A percentile compares a stretch with the other conserved stretches of the same genome.
These are phyloP conservation scores for Nomada flava DNA, from an alignment of 2,888 invertebrate species.

Conservation along the genomic window DNA sequence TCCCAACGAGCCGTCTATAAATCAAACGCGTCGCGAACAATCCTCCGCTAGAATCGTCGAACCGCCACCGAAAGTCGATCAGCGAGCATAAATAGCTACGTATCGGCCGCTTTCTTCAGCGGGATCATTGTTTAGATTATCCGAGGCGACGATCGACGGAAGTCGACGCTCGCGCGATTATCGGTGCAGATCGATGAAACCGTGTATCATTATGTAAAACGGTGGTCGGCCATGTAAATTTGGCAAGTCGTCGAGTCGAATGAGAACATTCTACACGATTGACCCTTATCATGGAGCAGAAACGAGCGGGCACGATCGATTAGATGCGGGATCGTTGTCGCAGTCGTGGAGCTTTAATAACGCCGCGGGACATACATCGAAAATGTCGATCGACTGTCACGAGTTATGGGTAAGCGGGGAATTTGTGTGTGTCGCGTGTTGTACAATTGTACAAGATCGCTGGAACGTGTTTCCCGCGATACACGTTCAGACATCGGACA, in stretches of 20 bases:
- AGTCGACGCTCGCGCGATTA: not conserved
- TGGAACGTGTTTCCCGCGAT: not conserved
- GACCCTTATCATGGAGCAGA: slow-evolving; percentile 20
- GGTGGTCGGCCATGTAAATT: slow-evolving; percentile 40
- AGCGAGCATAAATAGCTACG: not conserved
- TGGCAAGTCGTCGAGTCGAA: slow-evolving; percentile 8
- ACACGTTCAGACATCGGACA: not conserved
- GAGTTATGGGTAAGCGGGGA: slow-evolving; percentile 30
- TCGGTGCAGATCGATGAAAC: slow-evolving; percentile 21
- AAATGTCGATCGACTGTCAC: slow-evolving; percentile 41
- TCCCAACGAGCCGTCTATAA: too few relatives aligned
- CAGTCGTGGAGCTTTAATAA: slow-evolving; percentile 12
- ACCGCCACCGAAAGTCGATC: not conserved
- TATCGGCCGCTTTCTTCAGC: not conserved
- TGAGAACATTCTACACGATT: slow-evolving; percentile 27
- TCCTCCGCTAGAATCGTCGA: not conserved
- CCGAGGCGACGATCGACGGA: not conserved
- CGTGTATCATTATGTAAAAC: slow-evolving; percentile 42
- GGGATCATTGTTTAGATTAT: slow-evolving; percentile 24
- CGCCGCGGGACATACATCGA: slow-evolving; percentile 10
- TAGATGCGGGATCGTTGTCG: slow-evolving; percentile 24
- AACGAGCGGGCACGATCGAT: slow-evolving; percentile 35
- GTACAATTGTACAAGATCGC: not conserved
- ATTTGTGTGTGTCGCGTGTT: not conserved
- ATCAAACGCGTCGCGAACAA: not conserved